Evolutionary conservation across 2,113 vertebrate genomes (phyloP), one percentile per base, ranked within the genome.

Genomic region (Apaloderma vittatum): DNA sequence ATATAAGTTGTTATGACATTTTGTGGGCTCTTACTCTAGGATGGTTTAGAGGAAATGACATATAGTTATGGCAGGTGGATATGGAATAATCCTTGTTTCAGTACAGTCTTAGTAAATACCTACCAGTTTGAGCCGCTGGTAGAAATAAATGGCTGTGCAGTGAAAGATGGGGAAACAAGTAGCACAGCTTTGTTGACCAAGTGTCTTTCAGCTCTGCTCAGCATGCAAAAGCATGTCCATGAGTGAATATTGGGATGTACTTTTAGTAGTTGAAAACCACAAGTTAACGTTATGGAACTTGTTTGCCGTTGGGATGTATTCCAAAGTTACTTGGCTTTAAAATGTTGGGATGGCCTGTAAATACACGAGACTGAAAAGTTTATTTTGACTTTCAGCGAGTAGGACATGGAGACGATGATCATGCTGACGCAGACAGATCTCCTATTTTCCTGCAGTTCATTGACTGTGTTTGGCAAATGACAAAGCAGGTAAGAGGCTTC

Each of bases 381-480:
- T 82, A 32, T 49, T 94, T 74, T 97, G 61, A 52, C 91, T 94
- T 95, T 15, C 77, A 99, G 99, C 97, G 99, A 21, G 98, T 99
- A 29, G 99, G 99, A 58, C 99, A 99, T 11, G 99, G 99, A 14
- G 98, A 99, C 34, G 98, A 99, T 83, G 99, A 99, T 94, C 99
- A 99, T 2, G 98, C 99, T 0, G 99, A 99, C 95, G 99, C 99
- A 2, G 99, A 99, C 93, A 98, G 99, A 40, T 99, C 99, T 1
- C 99, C 99, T 18, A 99, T 99, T 91, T 99, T 99, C 73, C 98
- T 99, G 83, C 99, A 99, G 98, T 99, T 99, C 97, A 98, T 99
- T 8, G 99, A 99, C 94, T 99, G 99, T 82, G 99, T 99, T 52
- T 99, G 99, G 99, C 99, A 99, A 96, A 99, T 99, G 98, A 99